A percentile compares a stretch with the other conserved stretches of the same genome.
Conservation (phyloP, 1,140 invertebrate species). For the Gonatopus flavifemur region DNA sequence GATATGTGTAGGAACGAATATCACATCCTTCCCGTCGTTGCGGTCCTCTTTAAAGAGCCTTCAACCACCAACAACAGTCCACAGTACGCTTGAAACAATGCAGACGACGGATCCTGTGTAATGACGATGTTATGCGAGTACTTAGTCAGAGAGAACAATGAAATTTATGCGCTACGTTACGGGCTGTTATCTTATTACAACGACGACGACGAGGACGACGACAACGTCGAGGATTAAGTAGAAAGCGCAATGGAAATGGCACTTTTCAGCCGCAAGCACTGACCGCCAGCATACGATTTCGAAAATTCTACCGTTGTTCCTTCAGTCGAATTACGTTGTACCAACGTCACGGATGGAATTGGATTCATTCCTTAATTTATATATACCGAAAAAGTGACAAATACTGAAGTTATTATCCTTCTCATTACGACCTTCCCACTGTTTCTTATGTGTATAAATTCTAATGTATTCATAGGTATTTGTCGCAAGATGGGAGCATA, state of each 20-base stretch:
- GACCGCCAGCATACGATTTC: conserved; percentile 18
- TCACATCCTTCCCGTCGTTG: too few species aligned
- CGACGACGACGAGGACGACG: conserved; percentile 33
- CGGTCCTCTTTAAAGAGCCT: too few species aligned
- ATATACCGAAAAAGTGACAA: too few species aligned
- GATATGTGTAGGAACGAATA: too few species aligned
- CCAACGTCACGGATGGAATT: too few species aligned
- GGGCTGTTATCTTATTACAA: conserved; percentile 33
- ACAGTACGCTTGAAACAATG: conserved; percentile 26
- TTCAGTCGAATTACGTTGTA: too few species aligned
- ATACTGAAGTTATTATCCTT: not conserved
- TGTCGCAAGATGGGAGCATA: not conserved
- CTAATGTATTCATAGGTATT: not conserved
- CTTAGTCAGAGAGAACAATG: conserved; percentile 25
- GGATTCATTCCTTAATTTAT: not conserved
- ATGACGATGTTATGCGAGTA: conserved; percentile 17
- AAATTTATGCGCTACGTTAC: conserved; percentile 26
- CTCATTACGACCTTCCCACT: not conserved
- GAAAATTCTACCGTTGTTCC: too few species aligned
- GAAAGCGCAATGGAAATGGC: conserved; percentile 17
- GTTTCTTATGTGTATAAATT: too few species aligned
- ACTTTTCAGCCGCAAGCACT: conserved; percentile 15
- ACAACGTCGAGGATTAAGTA: conserved; percentile 34
- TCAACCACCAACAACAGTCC: too few species aligned
- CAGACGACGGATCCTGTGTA: conserved; percentile 7